Conservation (phyloP, 2,113 vertebrate genomes). For the Neopipo cinnamomea region DNA sequence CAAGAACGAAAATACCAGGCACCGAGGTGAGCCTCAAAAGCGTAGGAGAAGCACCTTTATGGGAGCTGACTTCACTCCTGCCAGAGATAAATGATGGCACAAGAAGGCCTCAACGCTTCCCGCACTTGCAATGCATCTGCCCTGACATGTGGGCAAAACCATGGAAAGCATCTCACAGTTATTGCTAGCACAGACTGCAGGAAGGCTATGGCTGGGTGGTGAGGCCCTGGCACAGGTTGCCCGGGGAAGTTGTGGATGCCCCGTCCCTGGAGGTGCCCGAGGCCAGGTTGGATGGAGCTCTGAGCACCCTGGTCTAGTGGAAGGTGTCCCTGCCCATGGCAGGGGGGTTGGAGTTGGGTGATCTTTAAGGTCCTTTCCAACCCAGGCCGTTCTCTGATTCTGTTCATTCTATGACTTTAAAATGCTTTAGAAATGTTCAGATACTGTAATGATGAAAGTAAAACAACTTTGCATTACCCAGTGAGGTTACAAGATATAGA, state of each 20-base stretch:
- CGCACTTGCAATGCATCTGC: not conserved
- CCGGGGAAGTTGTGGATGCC: not conserved
- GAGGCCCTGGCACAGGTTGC: not conserved
- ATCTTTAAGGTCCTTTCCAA: not conserved
- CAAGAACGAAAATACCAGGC: fast-evolving
- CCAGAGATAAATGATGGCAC: not conserved
- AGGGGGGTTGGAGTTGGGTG: not conserved
- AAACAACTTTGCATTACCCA: not conserved
- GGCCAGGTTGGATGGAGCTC: not conserved
- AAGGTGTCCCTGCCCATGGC: not conserved
- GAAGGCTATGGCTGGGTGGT: not conserved
- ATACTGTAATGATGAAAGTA: not conserved
- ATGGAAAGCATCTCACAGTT: not conserved
- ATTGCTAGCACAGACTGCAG: not conserved
- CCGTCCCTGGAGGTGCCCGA: not conserved
- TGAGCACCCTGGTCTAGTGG: not conserved
- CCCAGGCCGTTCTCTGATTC: not conserved
- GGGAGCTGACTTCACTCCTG: not conserved
- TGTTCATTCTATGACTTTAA: not conserved
- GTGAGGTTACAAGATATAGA: not conserved
- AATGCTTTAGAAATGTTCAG: not conserved
- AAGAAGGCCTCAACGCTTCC: not conserved
- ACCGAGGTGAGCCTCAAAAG: not conserved
- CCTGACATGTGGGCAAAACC: not conserved
- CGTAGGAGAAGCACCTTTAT: not conserved